phyloP scores from a whole-genome alignment of 1,140 invertebrate genomes.

The Pseudomyrmex gracilis region DNA sequence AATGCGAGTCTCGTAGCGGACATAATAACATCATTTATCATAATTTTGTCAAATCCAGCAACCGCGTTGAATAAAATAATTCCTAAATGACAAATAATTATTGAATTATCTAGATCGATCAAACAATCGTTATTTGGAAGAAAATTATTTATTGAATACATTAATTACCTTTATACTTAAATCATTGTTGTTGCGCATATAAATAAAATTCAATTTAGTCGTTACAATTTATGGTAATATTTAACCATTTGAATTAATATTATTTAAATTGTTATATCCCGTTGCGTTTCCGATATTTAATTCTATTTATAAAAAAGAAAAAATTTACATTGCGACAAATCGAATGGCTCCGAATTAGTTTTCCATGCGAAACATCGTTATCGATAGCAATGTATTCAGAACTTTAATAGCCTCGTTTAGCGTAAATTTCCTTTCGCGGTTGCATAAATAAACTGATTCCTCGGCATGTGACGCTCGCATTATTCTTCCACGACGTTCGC shows the following conservation, averaged over 20 bases:
- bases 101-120: neutral
- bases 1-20: constrained; percentile 2
- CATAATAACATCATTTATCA: neutral
- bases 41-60: neutral
- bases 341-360: neutral
- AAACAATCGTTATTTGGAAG: neutral
- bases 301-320: no score
- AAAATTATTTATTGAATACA: neutral
- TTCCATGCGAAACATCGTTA: neutral
- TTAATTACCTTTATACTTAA: neutral
- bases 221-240: no score
- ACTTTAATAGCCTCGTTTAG: neutral
- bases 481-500: neutral
- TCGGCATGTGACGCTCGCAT: neutral
- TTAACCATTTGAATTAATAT: no score
- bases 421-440: neutral
- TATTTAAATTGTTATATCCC: no score
- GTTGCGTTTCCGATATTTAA: no score
- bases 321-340: neutral
- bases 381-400: neutral
- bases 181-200: neutral
- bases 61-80: neutral
- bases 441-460: constrained; percentile 15
- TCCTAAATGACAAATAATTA: constrained; percentile 15
- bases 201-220: neutral